Evolutionary conservation across 2,113 vertebrate species (phyloP).

Genomic region (Ptilorrhoa leucosticta): DNA sequence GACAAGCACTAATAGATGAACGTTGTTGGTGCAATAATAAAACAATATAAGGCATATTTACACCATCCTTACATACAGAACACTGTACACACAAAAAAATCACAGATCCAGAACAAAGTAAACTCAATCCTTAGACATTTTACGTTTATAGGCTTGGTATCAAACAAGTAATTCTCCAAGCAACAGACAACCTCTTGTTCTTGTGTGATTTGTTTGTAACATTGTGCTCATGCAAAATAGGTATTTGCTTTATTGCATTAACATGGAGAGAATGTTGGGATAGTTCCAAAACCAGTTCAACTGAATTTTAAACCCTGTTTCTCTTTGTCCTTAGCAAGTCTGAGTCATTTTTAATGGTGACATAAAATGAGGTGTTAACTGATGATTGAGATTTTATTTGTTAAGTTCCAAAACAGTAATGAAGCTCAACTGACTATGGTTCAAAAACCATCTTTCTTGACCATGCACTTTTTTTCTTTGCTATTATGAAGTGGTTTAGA

Average conservation of each 20-base stretch:
- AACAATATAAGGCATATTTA: slow-evolving; percentile 78
- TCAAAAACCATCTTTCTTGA: slow-evolving; percentile 54
- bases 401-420: slow-evolving; percentile 44
- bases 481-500: slow-evolving; percentile 52
- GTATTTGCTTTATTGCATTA: slow-evolving; percentile 75
- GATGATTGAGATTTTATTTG: slow-evolving; percentile 30
- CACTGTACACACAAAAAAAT: slow-evolving; percentile 72
- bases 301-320: slow-evolving; percentile 59
- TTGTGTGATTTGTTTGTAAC: slow-evolving; percentile 71
- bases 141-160: slow-evolving; percentile 58
- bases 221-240: slow-evolving; percentile 78
- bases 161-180: slow-evolving; percentile 70
- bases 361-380: slow-evolving; percentile 28
- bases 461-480: slow-evolving; percentile 70
- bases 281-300: slow-evolving; percentile 38
- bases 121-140: slow-evolving; percentile 54
- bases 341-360: slow-evolving; percentile 41
- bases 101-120: slow-evolving; percentile 69
- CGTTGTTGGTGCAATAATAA: slow-evolving; percentile 61
- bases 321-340: slow-evolving; percentile 38
- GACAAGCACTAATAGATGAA: slow-evolving; percentile 72
- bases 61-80: slow-evolving; percentile 74
- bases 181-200: slow-evolving; percentile 63
- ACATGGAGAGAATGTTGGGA: slow-evolving; percentile 64
- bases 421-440: slow-evolving; percentile 47